Percentiles rank a stretch among this genome's conserved stretches.
Evolutionary conservation across 2,888 invertebrate genomes (phyloP).

Genomic region (Galerucella pusilla): DNA sequence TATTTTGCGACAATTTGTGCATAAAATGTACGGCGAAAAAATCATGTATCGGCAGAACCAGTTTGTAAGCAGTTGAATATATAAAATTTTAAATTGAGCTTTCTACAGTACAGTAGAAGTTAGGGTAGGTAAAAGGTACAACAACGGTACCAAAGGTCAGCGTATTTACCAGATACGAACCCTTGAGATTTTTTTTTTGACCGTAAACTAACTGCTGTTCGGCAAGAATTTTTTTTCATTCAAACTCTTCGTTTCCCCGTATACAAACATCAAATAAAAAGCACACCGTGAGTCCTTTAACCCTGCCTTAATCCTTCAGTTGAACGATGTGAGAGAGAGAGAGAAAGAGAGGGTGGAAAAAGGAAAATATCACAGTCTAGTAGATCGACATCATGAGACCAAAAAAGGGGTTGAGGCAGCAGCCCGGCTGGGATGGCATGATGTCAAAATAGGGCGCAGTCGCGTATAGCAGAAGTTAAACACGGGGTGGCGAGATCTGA

Average conservation of each 20-base stretch:
- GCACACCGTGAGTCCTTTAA: constrained; percentile 25
- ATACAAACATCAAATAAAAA: constrained; percentile 17
- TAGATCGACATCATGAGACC: constrained; percentile 46
- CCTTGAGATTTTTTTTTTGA: no score
- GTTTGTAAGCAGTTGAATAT: no score
- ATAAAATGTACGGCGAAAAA: no score
- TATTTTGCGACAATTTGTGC: no score
- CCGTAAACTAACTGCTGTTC: no score
- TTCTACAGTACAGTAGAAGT: no score
- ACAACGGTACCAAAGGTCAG: no score
- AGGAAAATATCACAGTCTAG: constrained; percentile 53
- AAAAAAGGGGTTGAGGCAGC: constrained; percentile 50
- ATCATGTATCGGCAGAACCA: no score
- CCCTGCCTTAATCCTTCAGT: constrained; percentile 32
- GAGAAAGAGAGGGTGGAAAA: constrained; percentile 32
- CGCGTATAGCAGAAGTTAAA: constrained; percentile 62
- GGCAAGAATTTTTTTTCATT: no score
- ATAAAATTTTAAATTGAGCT: no score
- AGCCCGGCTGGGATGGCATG: constrained; percentile 43
- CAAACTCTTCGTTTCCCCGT: not conserved
- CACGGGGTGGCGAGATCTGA: constrained; percentile 64
- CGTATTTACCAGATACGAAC: no score
- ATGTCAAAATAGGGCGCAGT: constrained; percentile 54
- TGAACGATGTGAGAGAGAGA: constrained; percentile 32
- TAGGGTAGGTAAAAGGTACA: no score